A percentile compares a stretch with the other conserved stretches of the same genome.
phyloP scores from a whole-genome alignment of 1,140 invertebrate genomes.

The Ips nitidus region DNA sequence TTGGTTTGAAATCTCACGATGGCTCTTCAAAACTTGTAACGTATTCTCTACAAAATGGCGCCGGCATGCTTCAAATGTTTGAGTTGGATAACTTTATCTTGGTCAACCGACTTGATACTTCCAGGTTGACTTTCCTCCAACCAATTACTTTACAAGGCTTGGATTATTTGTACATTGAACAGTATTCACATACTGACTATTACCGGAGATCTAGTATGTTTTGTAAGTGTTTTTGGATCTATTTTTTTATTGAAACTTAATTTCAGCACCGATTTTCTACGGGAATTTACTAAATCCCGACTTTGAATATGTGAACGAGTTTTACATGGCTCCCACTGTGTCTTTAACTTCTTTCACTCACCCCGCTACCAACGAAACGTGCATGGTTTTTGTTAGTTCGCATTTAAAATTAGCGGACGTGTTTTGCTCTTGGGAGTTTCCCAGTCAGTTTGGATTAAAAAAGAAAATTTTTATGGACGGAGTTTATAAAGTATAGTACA shows the following conservation, averaged over 20 bases:
- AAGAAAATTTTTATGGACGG: background rate
- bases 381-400: conserved; percentile 15
- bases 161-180: conserved; percentile 26
- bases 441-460: background rate
- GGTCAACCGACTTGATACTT: conserved; percentile 1
- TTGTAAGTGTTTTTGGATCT: no score
- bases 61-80: conserved; percentile 9
- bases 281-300: no score
- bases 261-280: no score
- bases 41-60: conserved; percentile 11
- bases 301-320: background rate
- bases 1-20: conserved; percentile 20
- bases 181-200: no score
- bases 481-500: conserved; percentile 12
- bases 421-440: conserved; percentile 4
- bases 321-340: conserved; percentile 7
- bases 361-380: conserved; percentile 12
- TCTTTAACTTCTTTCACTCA: conserved; percentile 14
- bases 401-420: conserved; percentile 7
- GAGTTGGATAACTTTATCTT: conserved; percentile 12
- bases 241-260: no score
- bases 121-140: conserved; percentile 8
- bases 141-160: conserved; percentile 6
- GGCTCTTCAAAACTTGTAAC: conserved; percentile 7
- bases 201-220: no score